Evolutionary conservation across 2,113 vertebrate genomes (phyloP).

Genomic region (Eulemur rufifrons): DNA sequence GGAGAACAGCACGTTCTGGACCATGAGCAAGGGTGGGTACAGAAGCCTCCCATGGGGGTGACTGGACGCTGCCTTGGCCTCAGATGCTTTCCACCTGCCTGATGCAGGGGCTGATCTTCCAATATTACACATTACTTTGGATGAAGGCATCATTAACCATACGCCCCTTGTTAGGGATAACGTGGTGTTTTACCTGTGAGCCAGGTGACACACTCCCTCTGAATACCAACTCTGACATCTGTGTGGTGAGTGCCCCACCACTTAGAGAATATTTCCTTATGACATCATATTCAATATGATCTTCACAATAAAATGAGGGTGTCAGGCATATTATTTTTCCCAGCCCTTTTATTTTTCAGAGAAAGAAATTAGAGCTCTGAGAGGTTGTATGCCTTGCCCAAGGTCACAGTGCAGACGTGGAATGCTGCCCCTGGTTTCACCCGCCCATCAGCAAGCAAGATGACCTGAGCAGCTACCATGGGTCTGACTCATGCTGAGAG

Average conservation of each 20-base stretch:
- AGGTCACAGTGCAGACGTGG: background rate
- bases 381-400: background rate
- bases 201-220: background rate
- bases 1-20: slow-evolving; percentile 19
- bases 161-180: background rate
- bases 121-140: background rate
- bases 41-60: background rate
- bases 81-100: background rate
- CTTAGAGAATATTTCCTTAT: background rate
- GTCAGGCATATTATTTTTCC: background rate
- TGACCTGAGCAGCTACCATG: background rate
- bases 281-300: background rate
- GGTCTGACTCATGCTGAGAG: background rate
- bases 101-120: background rate
- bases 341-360: background rate
- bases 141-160: background rate
- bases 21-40: background rate
- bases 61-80: background rate
- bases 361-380: background rate
- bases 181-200: background rate
- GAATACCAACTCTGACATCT: background rate
- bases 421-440: background rate
- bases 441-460: background rate
- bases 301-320: background rate
- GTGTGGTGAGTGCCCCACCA: background rate